Base-by-base conservation (phyloP, 1,140 invertebrate genomes). In the Acromyrmex heyeri region DNA sequence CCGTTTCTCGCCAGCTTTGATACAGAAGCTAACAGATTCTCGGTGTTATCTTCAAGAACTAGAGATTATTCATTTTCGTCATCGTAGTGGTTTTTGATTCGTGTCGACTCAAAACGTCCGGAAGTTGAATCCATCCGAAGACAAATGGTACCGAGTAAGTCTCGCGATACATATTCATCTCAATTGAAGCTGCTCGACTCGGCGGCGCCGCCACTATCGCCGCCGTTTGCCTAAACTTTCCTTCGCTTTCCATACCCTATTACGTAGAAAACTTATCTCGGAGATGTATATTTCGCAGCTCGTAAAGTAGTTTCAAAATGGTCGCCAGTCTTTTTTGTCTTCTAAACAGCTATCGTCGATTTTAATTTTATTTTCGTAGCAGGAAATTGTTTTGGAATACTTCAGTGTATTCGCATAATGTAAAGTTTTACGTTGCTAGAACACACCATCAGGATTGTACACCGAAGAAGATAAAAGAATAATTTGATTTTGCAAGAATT, bases 191-290 rank as follows among this genome's bases (percentile, higher is more conserved):
- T 53, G 59, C 65, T 62, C 81, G 70, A 65, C 72, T 85, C 55
- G 55, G n/a, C 24, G 75, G 18, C 79, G 75, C 30, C 14, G 48
- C 18, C 53, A 55, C 18, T 5, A n/a, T 18, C 18, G 7, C 55
- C 55, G n/a, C 55, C 34, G 48, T 27, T 67, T 24, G 48, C 18
- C 27, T 30, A 38, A 77, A 81, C 59, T 86, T 88, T 86, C 73
- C 82, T 86, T 88, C 70, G 61, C 48, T 72, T 34, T 14, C 10
- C 34, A 48, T 62, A 86, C 77, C 53, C 50, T 65, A 62, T 86
- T 88, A 76, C 48, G 38, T 27, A 16, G 64, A 59, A 50, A 78
- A 86, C 69, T 86, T 86, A 86, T 86, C 76, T 79, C 50, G 24
- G 27, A 34, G 50, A 86, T 67, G 75, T 50, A 70, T 79, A 69